These are phyloP conservation scores for Ptychobarbus kaznakovi DNA, from an alignment of 2,797 vertebrate genomes.

Conservation along the genomic window DNA sequence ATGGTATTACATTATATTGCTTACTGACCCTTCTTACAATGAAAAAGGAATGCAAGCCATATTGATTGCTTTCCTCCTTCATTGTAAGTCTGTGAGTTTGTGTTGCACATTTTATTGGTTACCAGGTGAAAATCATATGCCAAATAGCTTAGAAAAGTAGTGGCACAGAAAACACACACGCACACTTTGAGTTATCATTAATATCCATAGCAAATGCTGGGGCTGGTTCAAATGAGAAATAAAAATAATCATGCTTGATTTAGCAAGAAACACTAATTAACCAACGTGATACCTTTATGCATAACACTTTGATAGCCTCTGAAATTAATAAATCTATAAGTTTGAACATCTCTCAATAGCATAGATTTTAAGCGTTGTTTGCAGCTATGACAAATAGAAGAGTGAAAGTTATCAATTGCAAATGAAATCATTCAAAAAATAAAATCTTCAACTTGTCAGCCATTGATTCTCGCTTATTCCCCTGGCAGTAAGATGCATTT, in stretches of 20 bases:
- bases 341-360: not conserved
- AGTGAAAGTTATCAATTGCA: not conserved
- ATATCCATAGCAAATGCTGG: not conserved
- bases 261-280: not conserved
- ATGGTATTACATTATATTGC: not conserved
- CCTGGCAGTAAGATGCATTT: conserved; percentile 16
- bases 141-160: not conserved
- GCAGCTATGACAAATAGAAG: not conserved
- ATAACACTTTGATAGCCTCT: not conserved
- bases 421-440: not conserved
- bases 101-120: not conserved
- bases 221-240: not conserved
- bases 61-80: not conserved
- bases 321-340: not conserved
- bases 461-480: conserved; percentile 9
- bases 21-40: not conserved
- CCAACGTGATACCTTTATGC: not conserved
- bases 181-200: not conserved
- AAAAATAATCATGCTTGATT: not conserved
- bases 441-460: conserved; percentile 6
- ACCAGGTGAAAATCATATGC: not conserved
- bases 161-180: not conserved
- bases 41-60: not conserved
- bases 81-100: not conserved
- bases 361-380: not conserved